Percentiles rank a stretch among this genome's conserved stretches.
Evolutionary conservation across 2,888 invertebrate genomes (phyloP).

Genomic region (Tigriopus californicus): DNA sequence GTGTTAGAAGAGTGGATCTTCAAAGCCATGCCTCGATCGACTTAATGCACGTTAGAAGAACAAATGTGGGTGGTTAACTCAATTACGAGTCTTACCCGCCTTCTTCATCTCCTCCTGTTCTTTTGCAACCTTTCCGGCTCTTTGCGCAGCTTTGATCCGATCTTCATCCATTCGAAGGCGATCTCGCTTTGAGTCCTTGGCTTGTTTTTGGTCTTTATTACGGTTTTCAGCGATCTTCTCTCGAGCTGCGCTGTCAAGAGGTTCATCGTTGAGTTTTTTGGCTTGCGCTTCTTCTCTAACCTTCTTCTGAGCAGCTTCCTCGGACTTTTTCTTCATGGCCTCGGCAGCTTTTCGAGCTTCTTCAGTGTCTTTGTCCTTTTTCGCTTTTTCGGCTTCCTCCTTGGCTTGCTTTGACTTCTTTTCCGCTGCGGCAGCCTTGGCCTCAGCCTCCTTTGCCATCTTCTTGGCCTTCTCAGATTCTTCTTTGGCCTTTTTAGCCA

Average conservation of each 20-base stretch:
- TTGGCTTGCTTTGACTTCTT: background rate
- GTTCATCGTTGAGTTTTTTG: background rate
- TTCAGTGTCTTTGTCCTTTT: background rate
- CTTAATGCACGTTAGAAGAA: too few relatives aligned
- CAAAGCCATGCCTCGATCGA: too few relatives aligned
- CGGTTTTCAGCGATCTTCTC: background rate
- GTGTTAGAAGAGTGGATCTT: too few relatives aligned
- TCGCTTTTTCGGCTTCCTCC: background rate
- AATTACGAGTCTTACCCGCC: too few relatives aligned
- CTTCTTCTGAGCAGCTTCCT: background rate
- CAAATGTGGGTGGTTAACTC: too few relatives aligned
- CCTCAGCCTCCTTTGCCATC: background rate
- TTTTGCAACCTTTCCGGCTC: constrained; percentile 1
- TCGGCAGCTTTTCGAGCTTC: constrained; percentile 1
- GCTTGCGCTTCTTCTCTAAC: background rate
- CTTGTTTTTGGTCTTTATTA: background rate
- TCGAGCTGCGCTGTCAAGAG: too few relatives aligned
- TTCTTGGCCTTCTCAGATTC: background rate
- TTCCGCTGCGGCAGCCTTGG: background rate
- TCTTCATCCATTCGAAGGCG: background rate
- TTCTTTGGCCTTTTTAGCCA: background rate
- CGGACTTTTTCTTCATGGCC: background rate
- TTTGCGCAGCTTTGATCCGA: background rate
- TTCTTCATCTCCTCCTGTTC: too few relatives aligned
- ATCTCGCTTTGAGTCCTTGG: too few relatives aligned